Evolutionary conservation across 2,888 invertebrate species (phyloP).

Genomic region (Acleris emargana): DNA sequence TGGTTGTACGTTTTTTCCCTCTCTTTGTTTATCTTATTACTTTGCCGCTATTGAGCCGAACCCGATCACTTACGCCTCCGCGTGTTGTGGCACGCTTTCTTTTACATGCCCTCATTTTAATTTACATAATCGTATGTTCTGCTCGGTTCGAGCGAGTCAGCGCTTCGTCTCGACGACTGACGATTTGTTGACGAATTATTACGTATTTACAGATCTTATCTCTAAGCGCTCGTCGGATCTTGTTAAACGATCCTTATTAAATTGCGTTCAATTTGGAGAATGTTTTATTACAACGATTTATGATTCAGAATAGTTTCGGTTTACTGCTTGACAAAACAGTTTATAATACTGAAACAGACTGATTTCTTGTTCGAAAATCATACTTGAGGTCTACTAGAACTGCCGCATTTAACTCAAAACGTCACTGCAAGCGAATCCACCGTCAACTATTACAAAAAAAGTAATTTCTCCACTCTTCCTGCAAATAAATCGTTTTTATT

Average conservation of each 20-base stretch:
- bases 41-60: slow-evolving; percentile 59
- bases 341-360: no score
- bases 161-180: slow-evolving; percentile 20
- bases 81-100: slow-evolving; percentile 53
- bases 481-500: slow-evolving; percentile 12
- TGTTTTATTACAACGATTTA: background rate
- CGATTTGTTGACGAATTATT: slow-evolving; percentile 33
- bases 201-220: slow-evolving; percentile 26
- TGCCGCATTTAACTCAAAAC: background rate
- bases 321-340: no score
- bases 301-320: no score
- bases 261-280: slow-evolving; percentile 1
- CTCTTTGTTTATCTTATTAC: slow-evolving; percentile 68
- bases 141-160: slow-evolving; percentile 21
- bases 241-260: slow-evolving; percentile 26
- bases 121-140: slow-evolving; percentile 35
- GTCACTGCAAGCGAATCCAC: background rate
- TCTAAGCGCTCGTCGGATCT: slow-evolving; percentile 12
- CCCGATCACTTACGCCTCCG: slow-evolving; percentile 58
- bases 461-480: background rate
- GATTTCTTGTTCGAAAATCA: no score
- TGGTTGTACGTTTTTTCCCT: slow-evolving; percentile 68
- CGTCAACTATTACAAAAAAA: background rate
- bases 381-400: no score
- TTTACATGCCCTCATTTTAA: slow-evolving; percentile 37